Evolutionary conservation across 2,797 vertebrate genomes (phyloP).

Genomic region (Thripadectes ignobilis): DNA sequence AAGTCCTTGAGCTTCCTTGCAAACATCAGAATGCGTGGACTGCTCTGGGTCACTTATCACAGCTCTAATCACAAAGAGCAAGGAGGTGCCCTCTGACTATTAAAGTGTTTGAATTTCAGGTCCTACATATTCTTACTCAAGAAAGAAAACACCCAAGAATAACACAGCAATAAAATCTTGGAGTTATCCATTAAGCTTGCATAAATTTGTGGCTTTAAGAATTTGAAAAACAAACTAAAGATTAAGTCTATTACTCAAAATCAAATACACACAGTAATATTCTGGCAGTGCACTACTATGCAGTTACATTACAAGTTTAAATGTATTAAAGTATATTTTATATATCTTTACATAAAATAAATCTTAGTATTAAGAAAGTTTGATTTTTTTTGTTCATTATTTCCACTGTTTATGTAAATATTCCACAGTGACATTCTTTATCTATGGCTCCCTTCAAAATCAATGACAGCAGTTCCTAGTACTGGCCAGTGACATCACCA

Average conservation of each 20-base stretch:
- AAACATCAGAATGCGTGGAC: constrained; percentile 36
- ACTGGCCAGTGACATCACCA: neutral
- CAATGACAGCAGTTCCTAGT: neutral
- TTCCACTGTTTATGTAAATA: neutral
- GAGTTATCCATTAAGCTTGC: neutral
- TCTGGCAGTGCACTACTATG: neutral
- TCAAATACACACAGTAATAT: neutral
- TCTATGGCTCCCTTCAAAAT: neutral
- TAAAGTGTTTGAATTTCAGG: neutral
- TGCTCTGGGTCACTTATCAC: constrained; percentile 84
- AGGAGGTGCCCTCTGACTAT: neutral
- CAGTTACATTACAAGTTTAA: neutral
- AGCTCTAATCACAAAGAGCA: constrained; percentile 68
- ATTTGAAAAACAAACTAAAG: too few species aligned
- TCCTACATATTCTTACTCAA: neutral
- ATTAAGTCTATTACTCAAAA: neutral
- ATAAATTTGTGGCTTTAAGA: neutral
- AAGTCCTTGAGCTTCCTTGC: constrained; percentile 8
- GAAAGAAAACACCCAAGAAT: neutral
- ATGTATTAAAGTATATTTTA: neutral
- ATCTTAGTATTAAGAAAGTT: neutral
- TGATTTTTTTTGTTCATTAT: neutral
- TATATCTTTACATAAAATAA: neutral
- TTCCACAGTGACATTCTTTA: neutral
- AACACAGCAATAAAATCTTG: neutral